Base-by-base conservation (phyloP, 2,797 vertebrate species). In the Acanthornis magna region DNA sequence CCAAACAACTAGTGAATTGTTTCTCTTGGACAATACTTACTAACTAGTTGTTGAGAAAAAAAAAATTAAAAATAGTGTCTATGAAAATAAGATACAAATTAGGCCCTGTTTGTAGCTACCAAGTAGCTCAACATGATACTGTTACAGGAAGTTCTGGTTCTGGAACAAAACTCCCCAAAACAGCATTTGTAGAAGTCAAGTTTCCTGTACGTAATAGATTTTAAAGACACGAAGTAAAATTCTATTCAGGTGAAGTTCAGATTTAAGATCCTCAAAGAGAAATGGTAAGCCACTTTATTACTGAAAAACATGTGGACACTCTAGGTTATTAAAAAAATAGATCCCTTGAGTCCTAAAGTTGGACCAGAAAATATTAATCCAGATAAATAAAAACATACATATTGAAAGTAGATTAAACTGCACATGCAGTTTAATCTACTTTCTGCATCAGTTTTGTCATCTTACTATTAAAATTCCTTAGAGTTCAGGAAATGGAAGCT, bases 171-270 rank as follows among this genome's bases (percentile, higher is more conserved):
- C 9, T 55, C 25, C 12, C 23, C 10, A 53, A 45, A 78, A 77
- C 2, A 66, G 4, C 48, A 42, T 14, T 45, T 70, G 9, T 2
- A 88, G 21, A 57, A 86, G 30, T 61, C 10, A 61, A n/a, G 30
- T 76, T 76, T 68, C 50, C 34, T n/a, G 14, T 13, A 67, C 0
- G 0, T 13, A 70, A 70, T 0, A 65, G 2, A 61, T 36, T 32
- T 32, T 61, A 14, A 77, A 77, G 68, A 53, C 2, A 11, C 1
- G 2, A 70, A 66, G 14, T 53, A 26, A 66, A 70, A 26, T 66
- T 68, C 36, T 65, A 6, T 48, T 70, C 8, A 54, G 13, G 12
- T 48, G 7, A 68, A 73, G n/a, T 38, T 72, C 18, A 51, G 18
- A 48, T 68, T 82, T 72, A 60, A 75, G 30, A 70, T n/a, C 12